Conservation (phyloP, 1,140 invertebrate genomes). For the Arion vulgaris region DNA sequence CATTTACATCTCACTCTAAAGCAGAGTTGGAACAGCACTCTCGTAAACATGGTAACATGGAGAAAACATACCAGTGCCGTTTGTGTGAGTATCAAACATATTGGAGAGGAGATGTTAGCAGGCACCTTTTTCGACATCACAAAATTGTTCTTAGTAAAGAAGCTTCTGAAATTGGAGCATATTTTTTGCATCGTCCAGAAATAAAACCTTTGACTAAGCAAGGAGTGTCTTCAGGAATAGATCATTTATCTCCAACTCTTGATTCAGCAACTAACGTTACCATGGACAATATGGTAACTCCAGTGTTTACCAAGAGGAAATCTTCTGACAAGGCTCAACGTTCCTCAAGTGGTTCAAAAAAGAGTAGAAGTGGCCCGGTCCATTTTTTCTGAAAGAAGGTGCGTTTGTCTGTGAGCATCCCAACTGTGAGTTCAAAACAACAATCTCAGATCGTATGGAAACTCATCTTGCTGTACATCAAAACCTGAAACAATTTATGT, state of each 20-base stretch:
- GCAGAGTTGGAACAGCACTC: conserved; percentile 67
- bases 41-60: conserved; percentile 57
- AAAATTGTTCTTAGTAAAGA: conserved; percentile 27
- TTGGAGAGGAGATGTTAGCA: conserved; percentile 74
- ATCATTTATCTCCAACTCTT: not conserved
- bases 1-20: conserved; percentile 61
- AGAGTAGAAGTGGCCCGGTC: not conserved
- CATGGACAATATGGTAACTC: not conserved
- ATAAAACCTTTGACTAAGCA: conserved; percentile 33
- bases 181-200: conserved; percentile 31
- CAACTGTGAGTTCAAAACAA: conserved; percentile 63
- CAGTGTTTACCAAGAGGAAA: not conserved
- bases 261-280: not conserved
- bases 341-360: not conserved
- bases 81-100: conserved; percentile 69
- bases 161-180: conserved; percentile 16
- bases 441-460: conserved; percentile 65
- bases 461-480: conserved; percentile 67
- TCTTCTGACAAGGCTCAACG: not conserved
- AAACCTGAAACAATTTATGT: conserved; percentile 70
- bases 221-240: not conserved
- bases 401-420: conserved; percentile 57
- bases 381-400: conserved; percentile 21
- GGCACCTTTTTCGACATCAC: conserved; percentile 73
- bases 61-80: conserved; percentile 69